Conservation (phyloP, 2,888 invertebrate genomes). For the Penaeus monodon region DNA sequence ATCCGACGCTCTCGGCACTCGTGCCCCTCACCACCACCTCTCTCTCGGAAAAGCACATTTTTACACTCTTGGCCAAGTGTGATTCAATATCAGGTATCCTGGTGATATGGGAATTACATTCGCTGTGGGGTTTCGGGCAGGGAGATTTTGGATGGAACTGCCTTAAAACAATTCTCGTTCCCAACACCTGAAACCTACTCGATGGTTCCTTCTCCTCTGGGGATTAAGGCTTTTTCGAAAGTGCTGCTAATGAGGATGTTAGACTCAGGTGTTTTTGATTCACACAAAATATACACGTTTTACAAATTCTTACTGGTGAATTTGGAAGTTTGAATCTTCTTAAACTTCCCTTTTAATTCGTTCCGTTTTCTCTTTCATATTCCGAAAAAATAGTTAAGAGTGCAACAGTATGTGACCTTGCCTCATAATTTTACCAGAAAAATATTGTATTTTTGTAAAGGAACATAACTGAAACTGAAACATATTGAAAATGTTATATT, state of each 20-base stretch:
- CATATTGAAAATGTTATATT: too few relatives aligned
- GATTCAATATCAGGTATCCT: too few relatives aligned
- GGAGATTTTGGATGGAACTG: not conserved
- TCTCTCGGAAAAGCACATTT: not conserved
- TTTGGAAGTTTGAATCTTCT: conserved; percentile 18
- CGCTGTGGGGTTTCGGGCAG: not conserved
- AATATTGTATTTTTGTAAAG: too few relatives aligned
- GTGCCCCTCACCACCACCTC: not conserved
- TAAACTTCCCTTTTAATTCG: conserved; percentile 50
- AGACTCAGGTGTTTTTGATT: not conserved
- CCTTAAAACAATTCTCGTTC: conserved; percentile 31
- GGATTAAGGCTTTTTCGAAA: too few relatives aligned
- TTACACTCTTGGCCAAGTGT: too few relatives aligned
- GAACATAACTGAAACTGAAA: too few relatives aligned
- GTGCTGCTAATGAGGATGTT: not conserved
- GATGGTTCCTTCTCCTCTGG: conserved; percentile 31
- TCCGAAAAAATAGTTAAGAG: conserved; percentile 22
- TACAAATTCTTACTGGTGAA: not conserved
- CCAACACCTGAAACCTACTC: conserved; percentile 34
- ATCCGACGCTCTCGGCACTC: not conserved
- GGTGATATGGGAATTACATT: not conserved
- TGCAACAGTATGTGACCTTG: too few relatives aligned
- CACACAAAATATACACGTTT: not conserved
- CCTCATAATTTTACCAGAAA: too few relatives aligned
- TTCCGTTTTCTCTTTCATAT: conserved; percentile 51